Evolutionary conservation across 2,113 vertebrate genomes (phyloP), one percentile per base, ranked within the genome.

Genomic region (Neolamprologus caudopunctatus): DNA sequence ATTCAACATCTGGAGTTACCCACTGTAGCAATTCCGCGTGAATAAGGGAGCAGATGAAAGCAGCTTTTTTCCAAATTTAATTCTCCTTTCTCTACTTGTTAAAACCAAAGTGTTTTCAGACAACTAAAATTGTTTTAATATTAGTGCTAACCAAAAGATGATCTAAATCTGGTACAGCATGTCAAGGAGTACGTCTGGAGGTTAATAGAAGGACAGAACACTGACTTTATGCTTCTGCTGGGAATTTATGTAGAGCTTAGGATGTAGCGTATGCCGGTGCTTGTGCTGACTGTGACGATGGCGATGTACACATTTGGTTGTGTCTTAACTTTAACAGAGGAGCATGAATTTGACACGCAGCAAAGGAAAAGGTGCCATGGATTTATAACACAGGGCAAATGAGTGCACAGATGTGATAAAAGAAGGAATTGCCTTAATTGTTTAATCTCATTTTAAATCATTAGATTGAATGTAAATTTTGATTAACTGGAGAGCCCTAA

Each of bases 391-490:
- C 6, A 8, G 17, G 73, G 16, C 7, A 78, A 51, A 78, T 31
- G 42, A 78, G 73, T n/a, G 24, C 45, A 51, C 45, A 33, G 19
- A 50, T 13, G 16, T 78, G 73, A 78, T 28, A 68, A 51, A 51
- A 78, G 42, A 33, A 78, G 16, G 45, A 28, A 33, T 12, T n/a
- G 3, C 17, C 17, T 51, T 33, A 78, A 50, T 78, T 2, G 45
- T 78, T 78, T 50, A 31, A 50, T 78, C 42, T 50, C 10, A 78
- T 75, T 75, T 47, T 45, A 75, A 75, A n/a, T 13, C 26, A 78
- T n/a, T 31, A 50, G 16, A 50, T 28, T 8, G 26, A 78, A 50
- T 31, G 7, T 50, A n/a, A 31, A 78, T 50, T 78, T n/a, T 50
- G 42, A 75, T 13, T 5, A 78, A 51, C 73, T 51, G 26, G 4